Percentiles rank a stretch among this genome's conserved stretches.
These are phyloP conservation scores for Arbacia lixula DNA, from an alignment of 53 echinoderm and acorn worm genomes.

Conservation along the genomic window DNA sequence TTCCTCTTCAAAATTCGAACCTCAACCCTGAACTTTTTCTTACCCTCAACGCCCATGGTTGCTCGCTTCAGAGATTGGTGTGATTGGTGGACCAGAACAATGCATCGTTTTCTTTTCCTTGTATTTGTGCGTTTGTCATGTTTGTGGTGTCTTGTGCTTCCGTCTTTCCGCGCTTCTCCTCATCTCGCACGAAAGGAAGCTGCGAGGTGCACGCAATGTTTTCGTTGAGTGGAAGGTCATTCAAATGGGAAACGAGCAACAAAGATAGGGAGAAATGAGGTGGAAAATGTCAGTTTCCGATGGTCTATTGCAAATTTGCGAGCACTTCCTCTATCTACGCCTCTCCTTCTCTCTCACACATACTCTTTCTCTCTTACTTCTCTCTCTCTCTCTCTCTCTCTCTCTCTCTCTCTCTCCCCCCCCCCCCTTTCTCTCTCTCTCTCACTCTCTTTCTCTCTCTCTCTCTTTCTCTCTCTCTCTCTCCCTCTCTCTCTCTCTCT, in stretches of 20 bases:
- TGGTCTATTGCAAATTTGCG: constrained; percentile 10
- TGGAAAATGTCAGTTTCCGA: constrained; percentile 37
- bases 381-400: neutral
- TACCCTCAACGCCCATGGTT: too few species aligned
- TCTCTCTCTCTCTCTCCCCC: neutral
- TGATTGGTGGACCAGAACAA: too few species aligned
- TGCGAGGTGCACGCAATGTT: constrained; percentile 45
- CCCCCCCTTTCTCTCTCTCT: neutral
- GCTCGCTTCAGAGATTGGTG: too few species aligned
- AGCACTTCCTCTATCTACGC: neutral
- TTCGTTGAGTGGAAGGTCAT: constrained; percentile 31
- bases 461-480: neutral
- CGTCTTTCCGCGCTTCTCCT: too few species aligned
- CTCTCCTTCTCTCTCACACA: neutral
- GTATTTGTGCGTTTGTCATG: too few species aligned
- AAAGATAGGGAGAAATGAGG: constrained; percentile 14
- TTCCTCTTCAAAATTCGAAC: too few species aligned
- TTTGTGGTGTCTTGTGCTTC: too few species aligned
- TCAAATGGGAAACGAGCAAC: neutral
- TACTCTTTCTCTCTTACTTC: neutral
- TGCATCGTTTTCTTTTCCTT: too few species aligned
- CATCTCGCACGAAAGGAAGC: constrained; percentile 46
- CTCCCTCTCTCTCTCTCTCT: neutral
- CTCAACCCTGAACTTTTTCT: too few species aligned
- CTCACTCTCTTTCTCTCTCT: neutral